Base-by-base conservation (phyloP, 2,888 invertebrate species). In the Willowsia nigromaculata region DNA sequence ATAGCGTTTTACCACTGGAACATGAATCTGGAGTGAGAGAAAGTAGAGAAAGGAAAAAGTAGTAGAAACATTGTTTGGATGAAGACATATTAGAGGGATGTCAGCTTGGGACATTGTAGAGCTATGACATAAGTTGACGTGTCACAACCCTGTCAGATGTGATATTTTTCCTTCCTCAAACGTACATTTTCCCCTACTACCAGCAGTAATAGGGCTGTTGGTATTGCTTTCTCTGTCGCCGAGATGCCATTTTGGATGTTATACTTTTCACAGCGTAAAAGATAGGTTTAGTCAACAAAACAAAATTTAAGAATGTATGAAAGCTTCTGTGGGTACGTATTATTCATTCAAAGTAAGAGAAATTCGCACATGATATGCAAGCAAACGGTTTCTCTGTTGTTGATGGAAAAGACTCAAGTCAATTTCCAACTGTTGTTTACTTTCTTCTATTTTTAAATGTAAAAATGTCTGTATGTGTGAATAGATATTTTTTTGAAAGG, bases 71-170 rank as follows among this genome's bases (percentile, higher is more conserved):
- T 88, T 83, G 83, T 76, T 88, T 76, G 88, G 65, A 88, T 88
- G 82, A 88, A 88, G 83, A 88, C 74, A 83, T 88, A 88, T 74
- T 83, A 83, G 88, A 83, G 76, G 37, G 82, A 83, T 83, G 88
- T 88, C 88, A 88, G 88, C 76, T 88, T 88, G 88, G 83, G 83
- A 88, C 83, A 76, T 74, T 56, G 50, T 50, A 83, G 88, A 83
- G 76, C 88, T 59, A 88, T 88, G 88, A 88, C 88, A 88, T 82
- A 88, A 88, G 88, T 88, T 88, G 88, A 83, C 88, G 83, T 88
- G 88, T 88, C 88, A 88, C 74, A 88, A 88, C 88, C 88, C 88
- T 88, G 88, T 83, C 88, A 88, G 83, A 59, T 83, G 88, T 82
- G 82, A 88, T 88, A 88, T 88, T 88, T 88, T 88, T 83, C 62